A percentile compares a stretch with the other conserved stretches of the same genome.
Conservation (phyloP, 2,797 vertebrate genomes). For the Somateria mollissima region DNA sequence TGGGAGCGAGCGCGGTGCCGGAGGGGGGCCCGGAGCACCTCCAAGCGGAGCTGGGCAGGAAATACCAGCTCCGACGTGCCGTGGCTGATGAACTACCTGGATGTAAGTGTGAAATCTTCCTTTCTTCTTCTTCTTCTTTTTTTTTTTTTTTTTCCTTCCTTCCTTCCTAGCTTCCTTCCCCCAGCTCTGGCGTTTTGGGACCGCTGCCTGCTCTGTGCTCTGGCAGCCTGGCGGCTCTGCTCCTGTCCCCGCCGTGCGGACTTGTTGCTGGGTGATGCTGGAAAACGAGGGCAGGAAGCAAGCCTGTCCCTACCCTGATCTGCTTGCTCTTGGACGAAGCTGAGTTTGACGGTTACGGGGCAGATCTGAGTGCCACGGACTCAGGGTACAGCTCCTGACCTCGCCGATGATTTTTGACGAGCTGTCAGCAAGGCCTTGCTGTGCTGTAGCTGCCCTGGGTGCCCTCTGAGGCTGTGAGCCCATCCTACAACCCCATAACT, state of each 20-base stretch:
- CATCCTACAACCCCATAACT: too few relatives aligned
- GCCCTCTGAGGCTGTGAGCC: neutral
- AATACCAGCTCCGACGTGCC: conserved; percentile 62
- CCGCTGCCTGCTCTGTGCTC: neutral
- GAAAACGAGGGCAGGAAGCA: neutral
- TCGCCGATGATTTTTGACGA: neutral
- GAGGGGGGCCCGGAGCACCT: conserved; percentile 15
- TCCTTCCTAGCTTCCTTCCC: neutral
- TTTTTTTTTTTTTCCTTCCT: neutral
- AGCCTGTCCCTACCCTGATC: accelerated
- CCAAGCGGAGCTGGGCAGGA: conserved; percentile 74
- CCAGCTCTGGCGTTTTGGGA: neutral
- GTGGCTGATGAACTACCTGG: conserved; percentile 78
- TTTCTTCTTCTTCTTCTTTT: too few relatives aligned
- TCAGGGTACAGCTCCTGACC: neutral
- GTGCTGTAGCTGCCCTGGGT: neutral
- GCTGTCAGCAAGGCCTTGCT: accelerated
- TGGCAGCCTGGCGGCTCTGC: neutral
- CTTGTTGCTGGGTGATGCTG: neutral
- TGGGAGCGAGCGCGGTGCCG: conserved; percentile 66
- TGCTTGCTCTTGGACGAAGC: neutral
- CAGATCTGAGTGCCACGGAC: neutral
- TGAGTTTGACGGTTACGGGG: neutral
- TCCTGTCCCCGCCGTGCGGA: neutral
- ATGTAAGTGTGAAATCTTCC: conserved; percentile 67